Conservation (phyloP, 2,888 invertebrate species). For the Andrena minutula region DNA sequence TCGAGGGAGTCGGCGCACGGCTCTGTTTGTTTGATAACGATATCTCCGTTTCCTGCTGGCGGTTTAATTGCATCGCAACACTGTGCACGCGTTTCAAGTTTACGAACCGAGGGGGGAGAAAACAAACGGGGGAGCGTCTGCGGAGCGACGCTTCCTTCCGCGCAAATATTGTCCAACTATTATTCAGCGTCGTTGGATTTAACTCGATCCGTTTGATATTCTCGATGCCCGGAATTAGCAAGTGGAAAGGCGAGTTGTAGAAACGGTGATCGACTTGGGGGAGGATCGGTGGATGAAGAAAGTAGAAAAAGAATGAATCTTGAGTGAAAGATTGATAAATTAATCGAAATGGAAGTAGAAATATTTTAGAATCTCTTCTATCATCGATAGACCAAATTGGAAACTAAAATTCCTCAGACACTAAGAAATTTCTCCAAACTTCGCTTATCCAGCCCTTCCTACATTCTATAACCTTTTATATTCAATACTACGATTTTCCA, state of each 20-base stretch:
- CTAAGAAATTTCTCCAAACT: no score
- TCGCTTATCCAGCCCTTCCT: no score
- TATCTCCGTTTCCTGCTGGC: slow-evolving; percentile 10
- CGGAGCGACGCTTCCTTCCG: not conserved
- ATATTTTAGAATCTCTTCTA: no score
- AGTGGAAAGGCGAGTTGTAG: not conserved
- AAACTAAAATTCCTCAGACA: no score
- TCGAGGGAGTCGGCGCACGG: not conserved
- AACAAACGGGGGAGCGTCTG: not conserved
- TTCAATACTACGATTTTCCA: no score
- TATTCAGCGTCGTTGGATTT: not conserved
- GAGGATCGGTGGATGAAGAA: no score
- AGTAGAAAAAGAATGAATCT: no score
- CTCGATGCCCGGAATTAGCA: not conserved
- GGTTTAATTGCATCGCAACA: slow-evolving; percentile 1
- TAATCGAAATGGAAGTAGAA: no score
- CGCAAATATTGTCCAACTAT: not conserved
- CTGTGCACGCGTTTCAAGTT: slow-evolving; percentile 4
- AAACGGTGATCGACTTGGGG: not conserved
- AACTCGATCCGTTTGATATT: not conserved
- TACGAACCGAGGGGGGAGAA: not conserved
- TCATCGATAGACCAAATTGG: no score
- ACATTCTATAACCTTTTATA: no score
- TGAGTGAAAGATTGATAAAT: no score
- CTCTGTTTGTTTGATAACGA: slow-evolving; percentile 13